Evolutionary conservation across 2,797 vertebrate species (phyloP), one percentile per base, ranked within the genome.

Genomic region (Crocidura indochinensis): DNA sequence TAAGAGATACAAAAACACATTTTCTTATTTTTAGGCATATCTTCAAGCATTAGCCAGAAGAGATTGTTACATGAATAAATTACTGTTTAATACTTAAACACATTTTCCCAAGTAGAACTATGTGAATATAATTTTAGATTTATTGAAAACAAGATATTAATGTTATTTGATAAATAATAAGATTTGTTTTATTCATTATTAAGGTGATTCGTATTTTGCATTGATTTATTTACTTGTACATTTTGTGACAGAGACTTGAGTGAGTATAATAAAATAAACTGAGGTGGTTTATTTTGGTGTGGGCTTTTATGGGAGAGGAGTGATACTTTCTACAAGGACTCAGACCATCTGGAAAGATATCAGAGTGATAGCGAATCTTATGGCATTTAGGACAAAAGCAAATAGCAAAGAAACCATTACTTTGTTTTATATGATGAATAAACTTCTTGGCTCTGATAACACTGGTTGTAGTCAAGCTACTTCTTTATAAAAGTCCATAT

Each of bases 111-210:
- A 65, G 84, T 89, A 84, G 29, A 91, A 6, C 68, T 74, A 74
- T 11, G 9, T 64, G 10, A 90, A 71, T 27, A 72, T 10, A 51
- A 22, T 88, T 88, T 85, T 68, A 78, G n/a, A 79, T 65, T 62
- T 64, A 75, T 26, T 49, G 20, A 79, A 89, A 93, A 89, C 19
- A 87, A 92, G 76, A 84, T 69, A 62, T 64, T 75, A 90, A 86
- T 71, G 1, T 71, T n/a, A 71, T 29, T 87, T 81, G 73, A 27
- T 84, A 65, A 94, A 72, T 11, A 80, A 80, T 87, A 71, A 74
- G n/a, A 73, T 60, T 88, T 74, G 83, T 81, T 84, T 90, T 46
- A 89, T 62, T 72, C 27, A 67, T 90, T 22, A 82, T 20, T 85
- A 47, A 81, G 69, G 10, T 60, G 78, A 90, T 64, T 71, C 76